phyloP scores from a whole-genome alignment of 1,140 invertebrate species.

The Bradynema listronoti region DNA sequence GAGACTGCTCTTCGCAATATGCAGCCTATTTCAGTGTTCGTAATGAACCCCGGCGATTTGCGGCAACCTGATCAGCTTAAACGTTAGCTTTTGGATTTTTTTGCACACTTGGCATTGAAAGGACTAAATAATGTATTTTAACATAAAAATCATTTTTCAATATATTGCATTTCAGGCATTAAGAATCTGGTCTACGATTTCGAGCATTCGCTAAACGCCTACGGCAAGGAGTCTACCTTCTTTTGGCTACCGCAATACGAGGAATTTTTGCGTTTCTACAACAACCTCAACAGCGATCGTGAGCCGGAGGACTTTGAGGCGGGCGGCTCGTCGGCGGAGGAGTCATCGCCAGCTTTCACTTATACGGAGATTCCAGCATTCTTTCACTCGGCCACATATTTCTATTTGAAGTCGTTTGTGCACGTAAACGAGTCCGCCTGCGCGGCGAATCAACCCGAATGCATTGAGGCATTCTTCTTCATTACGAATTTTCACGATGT shows the following conservation, averaged over 20 bases:
- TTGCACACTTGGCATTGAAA: neutral
- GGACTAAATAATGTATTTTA: neutral
- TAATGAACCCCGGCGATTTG: conserved; percentile 51
- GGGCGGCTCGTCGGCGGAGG: conserved; percentile 8
- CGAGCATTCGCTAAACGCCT: conserved; percentile 50
- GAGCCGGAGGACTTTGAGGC: conserved; percentile 15
- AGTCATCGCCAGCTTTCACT: conserved; percentile 23
- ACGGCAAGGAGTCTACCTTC: conserved; percentile 54
- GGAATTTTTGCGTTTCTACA: conserved; percentile 53
- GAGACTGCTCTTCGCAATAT: conserved; percentile 51
- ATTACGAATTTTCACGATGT: conserved; percentile 54
- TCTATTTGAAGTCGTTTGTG: conserved; percentile 53
- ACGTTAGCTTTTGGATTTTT: conserved; percentile 20
- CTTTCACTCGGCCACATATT: conserved; percentile 52
- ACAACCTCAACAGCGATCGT: conserved; percentile 39
- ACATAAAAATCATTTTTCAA: conserved; percentile 10
- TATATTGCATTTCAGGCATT: conserved; percentile 35
- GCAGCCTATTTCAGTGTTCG: conserved; percentile 55
- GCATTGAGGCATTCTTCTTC: conserved; percentile 52
- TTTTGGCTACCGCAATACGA: conserved; percentile 55
- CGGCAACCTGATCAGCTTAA: conserved; percentile 45
- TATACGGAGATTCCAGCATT: conserved; percentile 54
- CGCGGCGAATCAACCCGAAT: conserved; percentile 39
- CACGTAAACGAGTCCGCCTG: conserved; percentile 52
- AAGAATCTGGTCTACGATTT: conserved; percentile 49